Evolutionary conservation across 2,888 invertebrate species (phyloP).

Genomic region (Toxonevra muliebris): DNA sequence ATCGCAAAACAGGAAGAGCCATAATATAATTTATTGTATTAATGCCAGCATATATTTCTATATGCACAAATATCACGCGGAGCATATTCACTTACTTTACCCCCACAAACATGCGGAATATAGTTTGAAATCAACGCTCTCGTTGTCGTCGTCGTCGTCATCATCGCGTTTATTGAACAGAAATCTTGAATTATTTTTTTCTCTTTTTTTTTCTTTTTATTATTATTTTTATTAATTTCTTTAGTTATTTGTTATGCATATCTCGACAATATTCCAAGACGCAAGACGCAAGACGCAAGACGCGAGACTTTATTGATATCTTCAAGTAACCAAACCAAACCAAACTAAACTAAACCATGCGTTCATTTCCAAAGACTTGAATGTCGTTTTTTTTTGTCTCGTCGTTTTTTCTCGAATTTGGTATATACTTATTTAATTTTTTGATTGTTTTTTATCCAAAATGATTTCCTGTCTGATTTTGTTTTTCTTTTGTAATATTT

Average conservation of each 20-base stretch:
- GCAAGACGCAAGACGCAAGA: too few species aligned
- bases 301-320: too few species aligned
- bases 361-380: too few species aligned
- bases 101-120: not conserved
- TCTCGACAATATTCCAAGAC: too few species aligned
- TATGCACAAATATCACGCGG: not conserved
- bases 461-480: not conserved
- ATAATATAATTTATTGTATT: constrained; percentile 4
- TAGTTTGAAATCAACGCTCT: constrained; percentile 1
- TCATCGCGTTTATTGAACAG: not conserved
- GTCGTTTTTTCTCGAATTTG: too few species aligned
- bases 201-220: not conserved
- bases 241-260: not conserved
- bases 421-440: not conserved
- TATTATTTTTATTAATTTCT: not conserved
- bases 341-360: too few species aligned
- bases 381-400: too few species aligned
- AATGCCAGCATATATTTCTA: constrained; percentile 1
- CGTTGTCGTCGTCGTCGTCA: too few species aligned
- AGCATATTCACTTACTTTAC: not conserved
- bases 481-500: too few species aligned
- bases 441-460: not conserved
- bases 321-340: too few species aligned
- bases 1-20: constrained; percentile 2
- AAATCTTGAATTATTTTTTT: not conserved